Conservation (phyloP, 2,113 vertebrate species). For the Laticauda colubrina region DNA sequence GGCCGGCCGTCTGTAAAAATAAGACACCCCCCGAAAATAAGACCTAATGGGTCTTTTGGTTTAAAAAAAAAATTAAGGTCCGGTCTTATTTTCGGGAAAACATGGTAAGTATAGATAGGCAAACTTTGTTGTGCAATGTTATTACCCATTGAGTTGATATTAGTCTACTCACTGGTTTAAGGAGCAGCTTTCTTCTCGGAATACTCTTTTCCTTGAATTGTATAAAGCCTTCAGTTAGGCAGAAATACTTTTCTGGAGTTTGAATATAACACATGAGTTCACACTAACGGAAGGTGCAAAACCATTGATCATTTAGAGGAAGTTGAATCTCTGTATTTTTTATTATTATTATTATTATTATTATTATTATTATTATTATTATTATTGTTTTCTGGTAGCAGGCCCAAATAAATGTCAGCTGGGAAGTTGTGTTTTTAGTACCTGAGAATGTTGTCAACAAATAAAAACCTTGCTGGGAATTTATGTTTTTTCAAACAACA, state of each 20-base stretch:
- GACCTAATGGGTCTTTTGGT: too few relatives aligned
- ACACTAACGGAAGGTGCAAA: not conserved
- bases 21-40: too few relatives aligned
- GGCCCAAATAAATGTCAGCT: not conserved
- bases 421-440: not conserved
- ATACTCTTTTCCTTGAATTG: not conserved
- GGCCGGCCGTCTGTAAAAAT: too few relatives aligned
- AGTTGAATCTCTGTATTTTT: not conserved
- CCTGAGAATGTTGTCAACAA: conserved; percentile 16
- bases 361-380: not conserved
- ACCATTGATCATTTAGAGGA: not conserved
- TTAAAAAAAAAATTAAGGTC: too few relatives aligned
- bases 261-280: not conserved
- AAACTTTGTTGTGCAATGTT: not conserved
- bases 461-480: conserved; percentile 17
- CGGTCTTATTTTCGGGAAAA: too few relatives aligned
- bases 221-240: not conserved
- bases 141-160: not conserved
- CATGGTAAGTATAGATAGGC: too few relatives aligned
- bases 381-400: not conserved
- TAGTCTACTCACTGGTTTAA: not conserved
- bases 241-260: not conserved
- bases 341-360: not conserved
- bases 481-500: conserved; percentile 7
- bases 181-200: not conserved